A percentile compares a stretch with the other conserved stretches of the same genome.
Conservation (phyloP, 2,797 vertebrate species). For the Rhincodon typus region DNA sequence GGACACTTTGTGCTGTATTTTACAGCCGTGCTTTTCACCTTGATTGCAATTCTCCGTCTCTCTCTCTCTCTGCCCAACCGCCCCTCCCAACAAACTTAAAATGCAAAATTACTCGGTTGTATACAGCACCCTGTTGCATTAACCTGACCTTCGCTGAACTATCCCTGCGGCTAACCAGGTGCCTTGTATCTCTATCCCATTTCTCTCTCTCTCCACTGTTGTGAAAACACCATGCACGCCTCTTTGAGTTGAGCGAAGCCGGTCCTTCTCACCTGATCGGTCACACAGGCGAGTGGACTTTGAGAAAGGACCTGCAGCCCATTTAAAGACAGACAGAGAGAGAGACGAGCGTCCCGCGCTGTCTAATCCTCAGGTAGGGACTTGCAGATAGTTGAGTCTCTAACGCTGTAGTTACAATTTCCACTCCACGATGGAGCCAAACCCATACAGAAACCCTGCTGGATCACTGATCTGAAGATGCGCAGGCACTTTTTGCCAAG, state of each 20-base stretch:
- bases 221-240: neutral
- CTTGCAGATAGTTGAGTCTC: neutral
- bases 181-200: neutral
- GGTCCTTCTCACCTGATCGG: neutral
- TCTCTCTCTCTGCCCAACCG: too few species aligned
- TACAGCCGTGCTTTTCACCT: neutral
- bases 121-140: neutral
- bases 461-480: neutral
- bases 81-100: too few species aligned
- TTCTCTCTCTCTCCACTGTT: neutral
- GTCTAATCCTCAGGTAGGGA: neutral
- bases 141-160: neutral
- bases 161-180: neutral
- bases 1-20: neutral
- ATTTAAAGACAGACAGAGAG: neutral
- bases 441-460: neutral
- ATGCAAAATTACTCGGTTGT: too few species aligned
- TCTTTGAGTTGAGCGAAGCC: neutral
- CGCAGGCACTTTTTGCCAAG: neutral
- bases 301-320: neutral
- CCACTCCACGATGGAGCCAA: slow-evolving; percentile 34
- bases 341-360: neutral
- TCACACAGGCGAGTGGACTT: neutral
- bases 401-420: neutral
- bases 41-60: neutral